Evolutionary conservation across 2,797 vertebrate genomes (phyloP).

Genomic region (Catharus ustulatus): DNA sequence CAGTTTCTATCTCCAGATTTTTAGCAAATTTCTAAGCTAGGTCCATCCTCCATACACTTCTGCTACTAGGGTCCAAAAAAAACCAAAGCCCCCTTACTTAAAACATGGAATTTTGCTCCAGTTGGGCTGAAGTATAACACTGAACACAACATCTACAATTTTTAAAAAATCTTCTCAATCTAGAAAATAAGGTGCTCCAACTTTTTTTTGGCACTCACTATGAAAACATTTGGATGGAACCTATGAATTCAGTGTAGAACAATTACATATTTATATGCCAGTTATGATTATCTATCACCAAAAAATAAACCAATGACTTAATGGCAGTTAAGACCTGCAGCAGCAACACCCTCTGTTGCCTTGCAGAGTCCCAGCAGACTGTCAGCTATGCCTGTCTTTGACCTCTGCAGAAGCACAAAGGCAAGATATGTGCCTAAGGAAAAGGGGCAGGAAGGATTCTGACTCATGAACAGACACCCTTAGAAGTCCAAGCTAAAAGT

Average conservation of each 20-base stretch:
- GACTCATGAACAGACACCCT: not conserved
- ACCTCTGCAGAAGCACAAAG: not conserved
- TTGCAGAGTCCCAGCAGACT: not conserved
- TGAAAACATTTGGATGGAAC: not conserved
- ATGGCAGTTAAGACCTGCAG: not conserved
- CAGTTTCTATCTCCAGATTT: conserved; percentile 63
- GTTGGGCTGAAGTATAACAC: not conserved
- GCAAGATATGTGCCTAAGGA: not conserved
- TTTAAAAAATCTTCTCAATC: not conserved
- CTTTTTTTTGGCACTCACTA: not conserved
- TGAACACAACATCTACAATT: not conserved
- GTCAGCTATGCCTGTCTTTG: not conserved
- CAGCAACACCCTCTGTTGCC: not conserved
- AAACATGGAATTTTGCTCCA: not conserved
- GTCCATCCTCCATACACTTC: conserved; percentile 23
- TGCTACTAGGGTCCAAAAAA: conserved; percentile 1
- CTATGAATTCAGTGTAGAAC: not conserved
- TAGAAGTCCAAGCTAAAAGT: not conserved
- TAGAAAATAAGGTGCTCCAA: not conserved
- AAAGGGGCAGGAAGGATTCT: not conserved
- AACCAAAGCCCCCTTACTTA: not conserved
- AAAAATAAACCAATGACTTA: not conserved
- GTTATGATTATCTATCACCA: not conserved
- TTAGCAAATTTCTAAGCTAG: conserved; percentile 53
- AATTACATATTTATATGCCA: not conserved